These are phyloP conservation scores for Tupiocoris notatus DNA, from an alignment of 2,888 invertebrate species.

Conservation along the genomic window DNA sequence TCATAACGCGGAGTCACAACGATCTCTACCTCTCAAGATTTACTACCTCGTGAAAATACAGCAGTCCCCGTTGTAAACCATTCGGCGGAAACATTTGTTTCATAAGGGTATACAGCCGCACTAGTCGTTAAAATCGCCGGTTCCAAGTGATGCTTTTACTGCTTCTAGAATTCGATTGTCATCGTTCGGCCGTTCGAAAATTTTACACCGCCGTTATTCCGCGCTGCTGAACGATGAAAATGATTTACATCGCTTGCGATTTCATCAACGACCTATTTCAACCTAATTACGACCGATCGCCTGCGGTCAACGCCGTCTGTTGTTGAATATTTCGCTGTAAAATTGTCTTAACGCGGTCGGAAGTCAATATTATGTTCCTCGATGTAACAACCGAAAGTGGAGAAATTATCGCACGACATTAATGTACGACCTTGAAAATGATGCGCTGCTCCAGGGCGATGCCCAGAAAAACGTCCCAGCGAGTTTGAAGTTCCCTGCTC, in stretches of 20 bases:
- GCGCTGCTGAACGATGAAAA: not conserved
- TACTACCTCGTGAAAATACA: conserved; percentile 11
- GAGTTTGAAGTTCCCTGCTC: not conserved
- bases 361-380: no score
- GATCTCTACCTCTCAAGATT: conserved; percentile 1
- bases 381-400: no score
- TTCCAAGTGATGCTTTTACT: not conserved
- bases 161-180: not conserved
- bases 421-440: not conserved
- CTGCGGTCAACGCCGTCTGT: no score
- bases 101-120: no score
- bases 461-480: not conserved
- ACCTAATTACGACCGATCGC: no score
- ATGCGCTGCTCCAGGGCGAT: not conserved
- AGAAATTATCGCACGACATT: no score
- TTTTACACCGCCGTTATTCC: not conserved
- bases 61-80: conserved; percentile 11
- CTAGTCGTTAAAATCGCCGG: not conserved
- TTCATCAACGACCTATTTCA: not conserved
- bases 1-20: not conserved
- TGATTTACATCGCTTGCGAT: not conserved
- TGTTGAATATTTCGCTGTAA: no score
- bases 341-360: no score
- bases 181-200: not conserved
- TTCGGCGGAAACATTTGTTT: conserved; percentile 27